Conservation (phyloP, 2,888 invertebrate genomes). For the Macaria notata region DNA sequence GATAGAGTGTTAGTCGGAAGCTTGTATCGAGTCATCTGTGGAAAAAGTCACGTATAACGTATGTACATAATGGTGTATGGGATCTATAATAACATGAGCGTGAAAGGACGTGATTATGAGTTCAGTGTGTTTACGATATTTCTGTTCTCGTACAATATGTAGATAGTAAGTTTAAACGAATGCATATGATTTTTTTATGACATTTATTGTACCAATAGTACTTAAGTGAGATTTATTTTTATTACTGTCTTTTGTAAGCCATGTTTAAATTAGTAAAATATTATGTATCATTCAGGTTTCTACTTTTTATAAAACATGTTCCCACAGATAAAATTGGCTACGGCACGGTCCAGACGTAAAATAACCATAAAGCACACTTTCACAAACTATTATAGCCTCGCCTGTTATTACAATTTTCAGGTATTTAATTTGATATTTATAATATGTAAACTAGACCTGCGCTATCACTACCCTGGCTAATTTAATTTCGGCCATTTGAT, state of each 20-base stretch:
- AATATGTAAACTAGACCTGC: conserved; percentile 45
- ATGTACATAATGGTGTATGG: conserved; percentile 42
- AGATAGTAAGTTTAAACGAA: conserved; percentile 25
- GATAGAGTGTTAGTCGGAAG: conserved; percentile 59
- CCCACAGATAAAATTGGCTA: not conserved
- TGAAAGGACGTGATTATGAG: conserved; percentile 48
- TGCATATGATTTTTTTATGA: conserved; percentile 8
- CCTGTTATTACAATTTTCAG: conserved; percentile 28
- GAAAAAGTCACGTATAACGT: conserved; percentile 74
- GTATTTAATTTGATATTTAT: conserved; percentile 61
- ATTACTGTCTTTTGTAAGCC: no score
- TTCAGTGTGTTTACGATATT: conserved; percentile 16
- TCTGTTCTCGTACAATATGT: not conserved
- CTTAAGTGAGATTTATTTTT: no score
- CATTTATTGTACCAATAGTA: not conserved
- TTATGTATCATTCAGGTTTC: no score
- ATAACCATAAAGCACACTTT: conserved; percentile 17
- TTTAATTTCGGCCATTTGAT: conserved; percentile 61
- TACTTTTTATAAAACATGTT: not conserved
- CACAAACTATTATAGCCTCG: conserved; percentile 12
- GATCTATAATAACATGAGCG: conserved; percentile 54
- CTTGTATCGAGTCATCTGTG: conserved; percentile 52
- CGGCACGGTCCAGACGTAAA: not conserved
- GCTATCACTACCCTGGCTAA: conserved; percentile 53
- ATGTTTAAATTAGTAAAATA: no score